phyloP scores from a whole-genome alignment of 2,113 vertebrate genomes.

The Odocoileus hemionus region DNA sequence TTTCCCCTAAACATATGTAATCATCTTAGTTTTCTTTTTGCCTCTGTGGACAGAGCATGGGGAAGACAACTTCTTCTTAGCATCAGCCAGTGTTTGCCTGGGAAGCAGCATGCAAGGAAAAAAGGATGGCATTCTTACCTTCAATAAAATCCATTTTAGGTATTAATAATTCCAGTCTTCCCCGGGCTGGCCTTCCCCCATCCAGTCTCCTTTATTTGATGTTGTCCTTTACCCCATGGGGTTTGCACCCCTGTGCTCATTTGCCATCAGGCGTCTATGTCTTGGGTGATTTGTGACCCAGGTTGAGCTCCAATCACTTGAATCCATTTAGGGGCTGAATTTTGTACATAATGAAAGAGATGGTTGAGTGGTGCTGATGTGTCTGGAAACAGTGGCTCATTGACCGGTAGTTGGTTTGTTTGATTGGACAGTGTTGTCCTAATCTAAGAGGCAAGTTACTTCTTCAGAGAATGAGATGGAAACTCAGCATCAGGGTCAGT shows the following conservation, averaged over 20 bases:
- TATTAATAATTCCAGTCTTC: neutral
- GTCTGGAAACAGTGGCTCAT: neutral
- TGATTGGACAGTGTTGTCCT: neutral
- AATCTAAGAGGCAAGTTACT: neutral
- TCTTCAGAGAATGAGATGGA: neutral
- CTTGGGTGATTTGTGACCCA: neutral
- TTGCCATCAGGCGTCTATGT: neutral
- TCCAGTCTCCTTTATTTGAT: neutral
- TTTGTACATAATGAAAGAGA: neutral
- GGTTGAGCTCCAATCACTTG: neutral
- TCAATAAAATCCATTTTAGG: accelerated
- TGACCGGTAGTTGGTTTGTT: neutral
- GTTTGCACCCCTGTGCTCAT: accelerated
- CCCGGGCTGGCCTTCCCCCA: neutral
- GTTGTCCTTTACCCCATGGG: neutral
- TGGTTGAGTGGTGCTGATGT: accelerated
- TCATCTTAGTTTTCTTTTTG: conserved; percentile 64
- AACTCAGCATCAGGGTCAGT: neutral
- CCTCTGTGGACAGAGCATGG: conserved; percentile 58
- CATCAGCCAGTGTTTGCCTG: neutral
- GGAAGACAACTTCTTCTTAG: conserved; percentile 23
- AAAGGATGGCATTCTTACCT: neutral
- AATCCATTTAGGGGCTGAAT: neutral
- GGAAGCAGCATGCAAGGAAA: neutral
- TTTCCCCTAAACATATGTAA: conserved; percentile 56